Conservation (phyloP, 1,140 invertebrate species). For the Mizuhopecten yessoensis region DNA sequence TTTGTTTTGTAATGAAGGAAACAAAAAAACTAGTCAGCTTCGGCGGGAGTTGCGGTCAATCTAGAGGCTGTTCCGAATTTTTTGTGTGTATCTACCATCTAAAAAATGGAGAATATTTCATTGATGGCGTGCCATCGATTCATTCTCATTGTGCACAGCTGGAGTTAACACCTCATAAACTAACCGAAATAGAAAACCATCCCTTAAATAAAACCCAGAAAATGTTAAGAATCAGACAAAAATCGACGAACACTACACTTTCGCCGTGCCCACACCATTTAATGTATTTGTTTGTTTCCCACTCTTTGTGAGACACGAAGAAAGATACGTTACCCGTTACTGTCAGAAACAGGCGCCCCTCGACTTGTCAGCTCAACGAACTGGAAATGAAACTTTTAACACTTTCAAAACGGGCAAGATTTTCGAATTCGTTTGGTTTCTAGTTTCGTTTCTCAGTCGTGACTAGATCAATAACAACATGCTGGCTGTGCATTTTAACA, state of each 20-base stretch:
- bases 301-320: not conserved
- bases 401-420: no score
- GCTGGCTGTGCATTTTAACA: no score
- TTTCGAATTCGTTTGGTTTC: no score
- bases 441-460: no score
- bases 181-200: slow-evolving; percentile 2
- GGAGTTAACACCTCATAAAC: not conserved
- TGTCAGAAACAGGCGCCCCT: not conserved
- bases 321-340: not conserved
- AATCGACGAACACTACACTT: not conserved
- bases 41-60: no score
- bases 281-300: not conserved
- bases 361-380: not conserved
- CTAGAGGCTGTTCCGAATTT: no score
- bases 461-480: no score
- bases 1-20: no score
- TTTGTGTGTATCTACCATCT: no score
- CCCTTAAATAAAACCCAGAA: not conserved
- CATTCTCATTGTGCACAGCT: not conserved
- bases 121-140: not conserved
- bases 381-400: no score
- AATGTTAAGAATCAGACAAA: not conserved
- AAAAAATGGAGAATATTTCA: no score
- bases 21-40: no score
- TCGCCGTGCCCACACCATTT: not conserved